Evolutionary conservation across 2,797 vertebrate genomes (phyloP), one percentile per base, ranked within the genome.

Genomic region (Sylvilagus floridanus): DNA sequence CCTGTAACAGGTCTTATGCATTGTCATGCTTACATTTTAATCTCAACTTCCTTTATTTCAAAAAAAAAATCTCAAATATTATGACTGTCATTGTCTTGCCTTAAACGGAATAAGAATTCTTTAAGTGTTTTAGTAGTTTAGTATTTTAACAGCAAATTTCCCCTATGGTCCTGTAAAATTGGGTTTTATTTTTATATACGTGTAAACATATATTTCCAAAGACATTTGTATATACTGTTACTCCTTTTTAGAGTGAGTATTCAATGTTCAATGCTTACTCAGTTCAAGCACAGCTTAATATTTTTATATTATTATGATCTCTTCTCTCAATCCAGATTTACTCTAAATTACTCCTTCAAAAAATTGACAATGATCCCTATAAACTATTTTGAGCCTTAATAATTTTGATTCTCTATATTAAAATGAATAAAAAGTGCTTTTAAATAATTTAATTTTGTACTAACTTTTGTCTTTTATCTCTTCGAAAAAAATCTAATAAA

Each of bases 361-460:
- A 84, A 95, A 69, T 35, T 62, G 9, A 24, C 62, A 60, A 21
- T 78, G 60, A 47, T 76, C 24, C 57, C 24, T 50, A 17, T 50
- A 60, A 75, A 32, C 26, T 76, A 63, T 14, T 92, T 88, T 54
- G 1, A 63, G 68, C 35, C 75, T 93, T 88, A 65, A 81, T 84
- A 65, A 57, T 94, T 92, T 35, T 77, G 57, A 77, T 4, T 28
- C 50, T 85, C 50, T 76, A n/a, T 91, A 77, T 60, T 47, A 76
- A 93, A 89, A 12, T 60, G 82, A 91, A 77, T 65, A 50, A 71
- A n/a, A 65, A 4, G 42, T 42, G 69, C 3, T 37, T 78, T 9
- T 21, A 79, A 82, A 87, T 65, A 92, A 91, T 66, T 89, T 26
- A 87, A 86, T n/a, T 72, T 77, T 84, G 60, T 50, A 83, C 5